Evolutionary conservation across 2,888 invertebrate species (phyloP).

Genomic region (Hydrotaea diabolus): DNA sequence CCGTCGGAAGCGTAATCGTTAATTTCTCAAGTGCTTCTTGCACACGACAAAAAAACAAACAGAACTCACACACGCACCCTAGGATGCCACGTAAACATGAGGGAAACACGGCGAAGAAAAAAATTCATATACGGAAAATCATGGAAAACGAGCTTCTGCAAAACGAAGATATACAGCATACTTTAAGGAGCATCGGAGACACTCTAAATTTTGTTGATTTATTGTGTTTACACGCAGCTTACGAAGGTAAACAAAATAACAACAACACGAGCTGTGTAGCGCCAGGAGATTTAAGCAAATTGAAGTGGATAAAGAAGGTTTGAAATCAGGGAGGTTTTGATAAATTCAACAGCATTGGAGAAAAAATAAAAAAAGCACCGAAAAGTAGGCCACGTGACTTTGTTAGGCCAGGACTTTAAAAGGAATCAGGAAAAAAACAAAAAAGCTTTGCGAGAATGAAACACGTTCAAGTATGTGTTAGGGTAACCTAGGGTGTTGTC

Average conservation of each 20-base stretch:
- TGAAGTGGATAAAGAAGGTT: neutral
- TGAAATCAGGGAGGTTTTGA: neutral
- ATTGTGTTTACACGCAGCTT: slow-evolving; percentile 21
- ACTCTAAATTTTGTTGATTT: slow-evolving; percentile 28
- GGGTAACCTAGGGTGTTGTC: no score
- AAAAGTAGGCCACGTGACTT: neutral
- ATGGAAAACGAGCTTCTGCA: neutral
- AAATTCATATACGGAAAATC: neutral
- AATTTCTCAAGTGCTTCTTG: slow-evolving; percentile 18
- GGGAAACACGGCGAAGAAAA: neutral
- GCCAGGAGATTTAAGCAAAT: neutral
- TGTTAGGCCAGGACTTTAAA: no score
- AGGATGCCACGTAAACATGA: neutral
- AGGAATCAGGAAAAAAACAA: no score
- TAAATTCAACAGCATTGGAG: neutral
- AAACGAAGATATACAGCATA: neutral
- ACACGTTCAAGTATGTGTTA: no score
- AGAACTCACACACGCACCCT: neutral
- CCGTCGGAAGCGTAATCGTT: slow-evolving; percentile 2
- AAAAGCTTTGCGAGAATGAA: no score
- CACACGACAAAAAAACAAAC: neutral
- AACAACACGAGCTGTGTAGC: neutral
- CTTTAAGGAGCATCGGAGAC: neutral
- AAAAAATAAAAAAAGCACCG: neutral
- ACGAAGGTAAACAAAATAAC: slow-evolving; percentile 14